Conservation (phyloP, 2,888 invertebrate genomes). For the Gari tellinella region DNA sequence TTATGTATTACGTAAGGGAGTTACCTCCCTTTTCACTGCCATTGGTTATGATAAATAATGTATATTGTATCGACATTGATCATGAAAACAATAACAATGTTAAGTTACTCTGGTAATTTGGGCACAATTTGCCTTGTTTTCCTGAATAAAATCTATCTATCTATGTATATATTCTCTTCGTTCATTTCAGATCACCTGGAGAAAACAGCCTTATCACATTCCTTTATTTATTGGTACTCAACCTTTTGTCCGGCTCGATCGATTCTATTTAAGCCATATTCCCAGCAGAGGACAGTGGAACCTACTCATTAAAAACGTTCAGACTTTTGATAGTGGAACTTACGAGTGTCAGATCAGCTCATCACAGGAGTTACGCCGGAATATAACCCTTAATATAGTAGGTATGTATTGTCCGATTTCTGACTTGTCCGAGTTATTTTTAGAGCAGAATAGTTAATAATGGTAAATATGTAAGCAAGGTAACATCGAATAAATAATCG, state of each 20-base stretch:
- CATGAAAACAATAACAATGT: no score
- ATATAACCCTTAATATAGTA: constrained; percentile 57
- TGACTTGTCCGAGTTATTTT: background rate
- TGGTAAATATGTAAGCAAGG: no score
- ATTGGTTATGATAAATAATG: no score
- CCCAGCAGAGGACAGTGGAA: constrained; percentile 53
- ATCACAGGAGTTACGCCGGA: constrained; percentile 42
- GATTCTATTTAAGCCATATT: constrained; percentile 52
- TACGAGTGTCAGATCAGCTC: constrained; percentile 65
- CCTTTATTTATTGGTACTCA: constrained; percentile 52
- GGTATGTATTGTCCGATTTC: constrained; percentile 37
- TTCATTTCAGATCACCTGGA: constrained; percentile 58
- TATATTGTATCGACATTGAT: no score
- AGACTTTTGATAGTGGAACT: constrained; percentile 51
- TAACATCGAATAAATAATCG: no score
- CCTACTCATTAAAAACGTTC: constrained; percentile 61
- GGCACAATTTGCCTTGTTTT: no score
- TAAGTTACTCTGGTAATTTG: no score
- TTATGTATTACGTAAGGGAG: no score
- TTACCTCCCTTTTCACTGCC: no score
- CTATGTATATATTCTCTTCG: no score
- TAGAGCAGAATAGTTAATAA: no score
- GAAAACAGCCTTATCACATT: constrained; percentile 55
- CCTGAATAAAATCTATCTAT: no score
- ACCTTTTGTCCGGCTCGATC: constrained; percentile 48